phyloP scores from a whole-genome alignment of 2,888 invertebrate species.

The Ophonus ardosiacus region DNA sequence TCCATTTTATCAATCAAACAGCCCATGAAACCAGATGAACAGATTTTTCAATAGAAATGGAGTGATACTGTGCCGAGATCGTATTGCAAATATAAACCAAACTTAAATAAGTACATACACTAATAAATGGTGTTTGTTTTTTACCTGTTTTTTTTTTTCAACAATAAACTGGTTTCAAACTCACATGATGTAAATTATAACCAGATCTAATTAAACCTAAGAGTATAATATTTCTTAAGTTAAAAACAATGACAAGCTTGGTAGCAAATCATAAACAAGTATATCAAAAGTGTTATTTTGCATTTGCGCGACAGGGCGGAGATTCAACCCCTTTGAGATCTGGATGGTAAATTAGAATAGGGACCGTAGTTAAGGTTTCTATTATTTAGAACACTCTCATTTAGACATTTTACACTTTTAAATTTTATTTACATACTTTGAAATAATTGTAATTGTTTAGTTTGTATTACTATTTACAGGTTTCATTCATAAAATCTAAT shows the following conservation, averaged over 20 bases:
- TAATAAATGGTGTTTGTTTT: neutral
- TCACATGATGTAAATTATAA: neutral
- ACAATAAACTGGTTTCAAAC: neutral
- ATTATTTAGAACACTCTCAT: neutral
- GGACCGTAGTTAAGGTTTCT: neutral
- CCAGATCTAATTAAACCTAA: neutral
- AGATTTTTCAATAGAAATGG: too few species aligned
- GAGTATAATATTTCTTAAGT: neutral
- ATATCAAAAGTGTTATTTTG: conserved; percentile 35
- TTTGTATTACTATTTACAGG: too few species aligned
- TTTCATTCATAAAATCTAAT: too few species aligned
- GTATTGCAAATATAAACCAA: too few species aligned
- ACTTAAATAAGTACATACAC: neutral
- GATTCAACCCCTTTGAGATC: conserved; percentile 34
- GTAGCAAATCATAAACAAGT: conserved; percentile 3
- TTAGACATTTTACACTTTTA: neutral
- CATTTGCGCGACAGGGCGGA: conserved; percentile 19
- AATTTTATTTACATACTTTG: too few species aligned
- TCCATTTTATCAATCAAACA: too few species aligned
- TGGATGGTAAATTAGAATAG: conserved; percentile 38
- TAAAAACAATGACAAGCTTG: conserved; percentile 1
- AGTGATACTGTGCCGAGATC: too few species aligned
- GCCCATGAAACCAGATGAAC: too few species aligned
- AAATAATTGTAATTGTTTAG: too few species aligned
- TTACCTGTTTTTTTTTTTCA: neutral